Evolutionary conservation across 2,888 invertebrate genomes (phyloP).

Genomic region (Pollenia griseotomentosa): DNA sequence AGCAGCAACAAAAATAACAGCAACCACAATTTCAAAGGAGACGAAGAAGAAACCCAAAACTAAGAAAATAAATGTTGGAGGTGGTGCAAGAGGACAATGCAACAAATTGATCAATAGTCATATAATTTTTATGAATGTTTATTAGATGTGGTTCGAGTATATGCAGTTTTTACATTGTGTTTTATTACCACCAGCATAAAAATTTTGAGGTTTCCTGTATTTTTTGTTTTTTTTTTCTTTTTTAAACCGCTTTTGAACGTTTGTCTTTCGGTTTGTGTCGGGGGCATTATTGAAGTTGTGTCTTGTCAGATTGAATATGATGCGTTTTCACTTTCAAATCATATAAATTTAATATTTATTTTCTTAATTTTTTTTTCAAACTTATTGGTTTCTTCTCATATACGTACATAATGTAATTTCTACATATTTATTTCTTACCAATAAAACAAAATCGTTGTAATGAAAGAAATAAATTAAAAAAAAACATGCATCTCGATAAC

Average conservation of each 20-base stretch:
- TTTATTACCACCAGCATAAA: slow-evolving; percentile 64
- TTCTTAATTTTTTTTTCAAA: neutral
- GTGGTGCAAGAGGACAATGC: slow-evolving; percentile 55
- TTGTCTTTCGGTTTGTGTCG: slow-evolving; percentile 26
- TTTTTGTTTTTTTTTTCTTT: neutral
- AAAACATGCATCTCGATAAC: slow-evolving; percentile 63
- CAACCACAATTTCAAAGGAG: neutral
- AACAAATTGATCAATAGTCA: slow-evolving; percentile 66
- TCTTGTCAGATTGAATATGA: slow-evolving; percentile 71
- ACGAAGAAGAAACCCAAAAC: slow-evolving; percentile 31
- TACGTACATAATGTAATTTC: neutral
- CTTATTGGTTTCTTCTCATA: neutral
- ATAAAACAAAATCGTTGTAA: slow-evolving; percentile 37
- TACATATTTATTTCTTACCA: slow-evolving; percentile 19
- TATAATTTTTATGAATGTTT: slow-evolving; percentile 68
- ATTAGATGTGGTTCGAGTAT: slow-evolving; percentile 49
- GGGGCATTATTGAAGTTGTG: slow-evolving; percentile 28
- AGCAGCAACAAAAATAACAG: neutral
- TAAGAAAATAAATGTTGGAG: slow-evolving; percentile 30
- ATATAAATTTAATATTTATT: slow-evolving; percentile 69
- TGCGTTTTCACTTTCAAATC: slow-evolving; percentile 74
- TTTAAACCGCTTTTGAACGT: slow-evolving; percentile 22
- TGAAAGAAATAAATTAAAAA: slow-evolving; percentile 26
- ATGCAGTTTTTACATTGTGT: slow-evolving; percentile 50
- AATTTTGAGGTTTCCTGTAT: slow-evolving; percentile 69